Evolutionary conservation across 2,888 invertebrate genomes (phyloP).

Genomic region (Cataglyphis cursor): DNA sequence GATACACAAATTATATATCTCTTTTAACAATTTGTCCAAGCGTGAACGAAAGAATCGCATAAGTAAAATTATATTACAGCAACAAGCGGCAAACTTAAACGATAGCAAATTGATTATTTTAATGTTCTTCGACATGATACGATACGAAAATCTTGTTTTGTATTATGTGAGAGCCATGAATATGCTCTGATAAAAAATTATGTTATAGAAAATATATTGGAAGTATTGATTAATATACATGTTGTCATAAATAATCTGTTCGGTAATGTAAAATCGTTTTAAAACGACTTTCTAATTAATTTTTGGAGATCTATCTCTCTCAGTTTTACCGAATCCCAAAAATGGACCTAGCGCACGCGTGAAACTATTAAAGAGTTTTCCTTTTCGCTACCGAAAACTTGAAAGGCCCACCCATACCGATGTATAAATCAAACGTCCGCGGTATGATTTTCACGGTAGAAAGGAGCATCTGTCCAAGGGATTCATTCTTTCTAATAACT

Average conservation of each 20-base stretch:
- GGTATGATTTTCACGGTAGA: conserved; percentile 67
- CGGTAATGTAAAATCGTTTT: conserved; percentile 38
- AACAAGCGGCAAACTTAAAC: background rate
- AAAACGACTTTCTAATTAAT: conserved; percentile 50
- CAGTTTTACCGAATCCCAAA: conserved; percentile 68
- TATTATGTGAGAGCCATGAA: background rate
- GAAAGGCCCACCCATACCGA: conserved; percentile 75
- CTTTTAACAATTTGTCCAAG: background rate
- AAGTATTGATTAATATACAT: background rate
- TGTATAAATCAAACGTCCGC: conserved; percentile 72
- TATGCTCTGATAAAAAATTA: background rate
- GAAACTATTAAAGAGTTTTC: conserved; percentile 74
- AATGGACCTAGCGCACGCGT: conserved; percentile 70
- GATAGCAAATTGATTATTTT: background rate
- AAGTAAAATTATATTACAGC: background rate
- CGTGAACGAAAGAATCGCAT: background rate
- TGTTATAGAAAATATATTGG: background rate
- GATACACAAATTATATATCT: conserved; percentile 27
- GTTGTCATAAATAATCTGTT: conserved; percentile 18
- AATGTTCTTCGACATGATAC: background rate
- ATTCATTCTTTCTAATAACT: conserved; percentile 74
- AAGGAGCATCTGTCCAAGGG: conserved; percentile 68
- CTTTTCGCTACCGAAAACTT: conserved; percentile 69
- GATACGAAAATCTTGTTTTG: background rate
- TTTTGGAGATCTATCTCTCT: conserved; percentile 55